Conservation (phyloP, 2,888 invertebrate species). For the Leucophenga montana region DNA sequence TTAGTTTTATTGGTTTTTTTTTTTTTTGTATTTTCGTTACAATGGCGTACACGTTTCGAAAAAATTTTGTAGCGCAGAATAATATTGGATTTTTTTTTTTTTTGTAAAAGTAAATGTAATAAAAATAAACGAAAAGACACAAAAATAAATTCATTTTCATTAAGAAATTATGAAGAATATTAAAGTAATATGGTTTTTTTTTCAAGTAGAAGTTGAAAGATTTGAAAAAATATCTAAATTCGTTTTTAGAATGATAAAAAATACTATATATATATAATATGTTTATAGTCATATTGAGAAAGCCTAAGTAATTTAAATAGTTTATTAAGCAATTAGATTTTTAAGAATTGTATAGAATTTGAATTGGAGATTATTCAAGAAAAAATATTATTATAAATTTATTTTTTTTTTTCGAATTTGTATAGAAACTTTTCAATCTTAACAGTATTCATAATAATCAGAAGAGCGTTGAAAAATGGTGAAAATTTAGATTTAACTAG, state of each 20-base stretch:
- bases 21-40: constrained; percentile 34
- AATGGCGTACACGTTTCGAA: not conserved
- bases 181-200: constrained; percentile 24
- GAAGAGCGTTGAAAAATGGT: no score
- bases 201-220: constrained; percentile 20
- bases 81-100: constrained; percentile 17
- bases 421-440: constrained; percentile 42
- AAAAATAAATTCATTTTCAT: no score
- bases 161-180: no score
- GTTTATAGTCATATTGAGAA: no score
- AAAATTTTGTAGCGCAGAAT: constrained; percentile 11
- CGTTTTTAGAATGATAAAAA: not conserved
- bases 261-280: constrained; percentile 31
- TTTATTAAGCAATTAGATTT: no score
- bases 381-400: no score
- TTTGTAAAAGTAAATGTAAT: not conserved
- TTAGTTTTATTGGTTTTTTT: constrained; percentile 35
- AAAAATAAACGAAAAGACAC: no score
- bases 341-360: no score
- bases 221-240: constrained; percentile 16
- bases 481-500: no score
- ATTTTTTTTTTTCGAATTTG: constrained; percentile 37
- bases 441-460: not conserved
- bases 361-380: no score
- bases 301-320: no score